Base-by-base conservation (phyloP, 2,113 vertebrate genomes). In the Takifugu flavidus region DNA sequence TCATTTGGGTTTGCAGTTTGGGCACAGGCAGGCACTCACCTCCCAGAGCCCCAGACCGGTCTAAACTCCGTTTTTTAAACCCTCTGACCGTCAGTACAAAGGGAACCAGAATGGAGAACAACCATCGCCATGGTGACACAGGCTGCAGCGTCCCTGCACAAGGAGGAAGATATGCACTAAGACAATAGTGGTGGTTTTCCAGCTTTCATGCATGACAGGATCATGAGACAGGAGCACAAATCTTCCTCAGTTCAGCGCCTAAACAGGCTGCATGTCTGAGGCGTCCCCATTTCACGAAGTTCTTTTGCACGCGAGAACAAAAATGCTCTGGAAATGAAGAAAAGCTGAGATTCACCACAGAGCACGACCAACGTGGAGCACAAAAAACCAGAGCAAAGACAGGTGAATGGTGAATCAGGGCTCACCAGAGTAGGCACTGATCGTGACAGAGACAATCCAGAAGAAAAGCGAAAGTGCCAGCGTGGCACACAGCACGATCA, bases 111-210 rank as follows among this genome's bases (percentile, higher is more conserved):
- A 99, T 77, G 57, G 97, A 98, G 84, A 98, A 92, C 71, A 99
- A 79, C 96, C 95, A 98, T 13, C 97, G 92, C 95, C 95, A 98
- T 0, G 96, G 96, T 55, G 97, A 98, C 74, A 98, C 87, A 2
- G 96, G 96, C 49, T 81, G 90, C 47, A 95, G 77, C 3, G 90
- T 93, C 71, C 93, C 96, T 98, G 84, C 0, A 44, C 54, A 76
- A 49, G 68, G 10, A 56, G 45, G 59, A 29, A 59, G 6, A 56
- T 5, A 78, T 8, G 25, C 10, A 65, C 4, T 27, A 50, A 60
- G 25, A 46, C n/a, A 4, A 11, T 4, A 45, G 44, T 45, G 34
- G 34, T 11, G 34, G 6, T 28, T 62, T 62, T 13, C 5, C 25
- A 62, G 1, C 4, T 53, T 28, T 27, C 13, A 8, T 13, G 6